Conservation (phyloP, 2,797 vertebrate genomes). For the Meriones psammophilus region DNA sequence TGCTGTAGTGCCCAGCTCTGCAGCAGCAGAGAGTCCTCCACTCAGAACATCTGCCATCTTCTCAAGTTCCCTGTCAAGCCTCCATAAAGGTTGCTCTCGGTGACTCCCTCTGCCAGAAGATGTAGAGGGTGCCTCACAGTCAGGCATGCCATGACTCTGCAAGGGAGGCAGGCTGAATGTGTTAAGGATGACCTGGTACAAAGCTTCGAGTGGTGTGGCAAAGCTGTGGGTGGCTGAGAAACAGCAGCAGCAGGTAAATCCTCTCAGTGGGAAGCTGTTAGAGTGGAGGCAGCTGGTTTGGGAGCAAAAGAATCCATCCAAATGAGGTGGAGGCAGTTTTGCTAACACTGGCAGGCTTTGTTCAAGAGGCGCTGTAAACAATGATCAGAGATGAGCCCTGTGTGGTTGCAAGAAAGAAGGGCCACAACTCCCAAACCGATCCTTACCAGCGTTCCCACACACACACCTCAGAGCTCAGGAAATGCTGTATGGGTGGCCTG, state of each 20-base stretch:
- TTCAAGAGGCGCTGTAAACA: neutral
- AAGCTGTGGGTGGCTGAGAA: slow-evolving; percentile 36
- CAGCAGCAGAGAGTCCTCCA: neutral
- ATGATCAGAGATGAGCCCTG: slow-evolving; percentile 21
- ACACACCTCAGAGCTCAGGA: neutral
- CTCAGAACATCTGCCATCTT: neutral
- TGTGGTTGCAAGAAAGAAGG: neutral
- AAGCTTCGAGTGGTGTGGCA: neutral
- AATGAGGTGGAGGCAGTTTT: neutral
- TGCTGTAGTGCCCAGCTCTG: neutral
- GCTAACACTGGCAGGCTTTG: neutral
- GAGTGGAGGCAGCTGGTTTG: neutral
- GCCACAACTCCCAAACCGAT: slow-evolving; percentile 8
- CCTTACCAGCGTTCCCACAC: neutral
- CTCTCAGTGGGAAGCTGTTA: slow-evolving; percentile 31
- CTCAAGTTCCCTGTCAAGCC: neutral
- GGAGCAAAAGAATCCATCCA: slow-evolving; percentile 51
- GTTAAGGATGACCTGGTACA: neutral
- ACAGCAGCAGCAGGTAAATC: slow-evolving; percentile 17
- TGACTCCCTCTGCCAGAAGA: neutral
- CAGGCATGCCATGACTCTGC: neutral
- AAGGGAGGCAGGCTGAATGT: neutral
- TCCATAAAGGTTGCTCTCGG: slow-evolving; percentile 41
- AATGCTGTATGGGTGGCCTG: neutral
- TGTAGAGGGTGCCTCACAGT: neutral